A percentile compares a stretch with the other conserved stretches of the same genome.
Evolutionary conservation across 2,797 vertebrate species (phyloP).

Genomic region (Xenops minutus): DNA sequence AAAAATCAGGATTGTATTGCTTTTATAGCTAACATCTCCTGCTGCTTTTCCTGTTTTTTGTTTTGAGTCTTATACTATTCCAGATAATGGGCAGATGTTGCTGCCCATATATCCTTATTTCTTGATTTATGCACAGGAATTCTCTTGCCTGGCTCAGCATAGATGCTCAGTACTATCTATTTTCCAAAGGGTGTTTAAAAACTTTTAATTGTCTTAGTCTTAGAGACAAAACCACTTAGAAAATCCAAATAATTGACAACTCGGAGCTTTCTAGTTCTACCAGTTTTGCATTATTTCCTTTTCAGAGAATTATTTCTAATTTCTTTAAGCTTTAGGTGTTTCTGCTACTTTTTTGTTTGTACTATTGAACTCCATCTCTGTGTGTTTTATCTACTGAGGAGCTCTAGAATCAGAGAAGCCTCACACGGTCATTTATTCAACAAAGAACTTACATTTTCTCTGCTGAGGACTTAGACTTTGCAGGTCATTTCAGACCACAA

Average conservation of each 20-base stretch:
- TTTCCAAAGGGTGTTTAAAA: slow-evolving; percentile 4
- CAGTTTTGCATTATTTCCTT: not conserved
- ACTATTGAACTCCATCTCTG: not conserved
- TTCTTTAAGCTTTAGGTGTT: not conserved
- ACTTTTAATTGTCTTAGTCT: slow-evolving; percentile 24
- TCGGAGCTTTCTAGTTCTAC: not conserved
- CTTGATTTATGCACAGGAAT: slow-evolving; percentile 45
- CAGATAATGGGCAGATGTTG: slow-evolving; percentile 57
- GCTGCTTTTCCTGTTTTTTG: slow-evolving; percentile 3
- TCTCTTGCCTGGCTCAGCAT: slow-evolving; percentile 15
- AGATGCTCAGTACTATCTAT: not conserved
- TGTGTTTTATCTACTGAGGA: not conserved
- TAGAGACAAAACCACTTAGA: not conserved
- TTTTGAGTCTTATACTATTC: not conserved
- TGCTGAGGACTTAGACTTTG: not conserved
- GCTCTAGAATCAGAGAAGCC: not conserved
- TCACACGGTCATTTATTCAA: not conserved
- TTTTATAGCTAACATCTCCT: slow-evolving; percentile 56
- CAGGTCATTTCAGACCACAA: not conserved
- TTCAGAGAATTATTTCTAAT: not conserved
- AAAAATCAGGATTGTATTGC: slow-evolving; percentile 29
- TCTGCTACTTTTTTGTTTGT: not conserved
- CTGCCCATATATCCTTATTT: slow-evolving; percentile 42
- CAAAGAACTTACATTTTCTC: not conserved
- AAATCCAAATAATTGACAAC: not conserved